A percentile compares a stretch with the other conserved stretches of the same genome.
Conservation (phyloP, 2,113 vertebrate genomes). For the Oriolus oriolus region DNA sequence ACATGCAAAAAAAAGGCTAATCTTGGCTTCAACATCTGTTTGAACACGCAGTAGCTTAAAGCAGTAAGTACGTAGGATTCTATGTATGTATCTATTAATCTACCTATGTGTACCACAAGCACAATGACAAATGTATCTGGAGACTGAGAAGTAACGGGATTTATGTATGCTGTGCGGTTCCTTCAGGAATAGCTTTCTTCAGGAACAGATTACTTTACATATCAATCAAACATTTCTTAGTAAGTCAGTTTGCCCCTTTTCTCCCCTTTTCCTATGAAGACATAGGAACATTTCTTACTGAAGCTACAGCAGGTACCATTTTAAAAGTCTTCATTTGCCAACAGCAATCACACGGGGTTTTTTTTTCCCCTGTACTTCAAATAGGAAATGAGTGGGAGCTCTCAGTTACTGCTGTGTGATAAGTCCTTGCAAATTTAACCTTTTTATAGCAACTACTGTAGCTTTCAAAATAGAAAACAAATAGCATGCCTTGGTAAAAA, state of each 20-base stretch:
- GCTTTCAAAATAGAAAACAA: conserved; percentile 66
- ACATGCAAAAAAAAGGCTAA: conserved; percentile 84
- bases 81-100: conserved; percentile 46
- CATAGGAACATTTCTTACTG: conserved; percentile 5
- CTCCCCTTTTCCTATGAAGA: neutral
- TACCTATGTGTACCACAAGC: conserved; percentile 48
- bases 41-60: conserved; percentile 77
- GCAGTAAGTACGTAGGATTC: conserved; percentile 17
- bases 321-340: conserved; percentile 57
- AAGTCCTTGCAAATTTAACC: conserved; percentile 62
- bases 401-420: conserved; percentile 60
- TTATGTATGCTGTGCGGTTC: neutral
- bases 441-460: conserved; percentile 62
- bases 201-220: conserved; percentile 24
- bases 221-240: conserved; percentile 25
- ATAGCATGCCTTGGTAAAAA: conserved; percentile 46
- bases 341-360: neutral
- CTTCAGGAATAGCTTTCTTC: conserved; percentile 41
- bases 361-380: conserved; percentile 37
- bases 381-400: conserved; percentile 62
- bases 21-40: conserved; percentile 85
- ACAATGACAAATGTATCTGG: conserved; percentile 13
- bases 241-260: neutral
- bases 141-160: conserved; percentile 18
- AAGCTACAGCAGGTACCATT: neutral